phyloP scores from a whole-genome alignment of 2,888 invertebrate species.

The Drosophila anomelani region DNA sequence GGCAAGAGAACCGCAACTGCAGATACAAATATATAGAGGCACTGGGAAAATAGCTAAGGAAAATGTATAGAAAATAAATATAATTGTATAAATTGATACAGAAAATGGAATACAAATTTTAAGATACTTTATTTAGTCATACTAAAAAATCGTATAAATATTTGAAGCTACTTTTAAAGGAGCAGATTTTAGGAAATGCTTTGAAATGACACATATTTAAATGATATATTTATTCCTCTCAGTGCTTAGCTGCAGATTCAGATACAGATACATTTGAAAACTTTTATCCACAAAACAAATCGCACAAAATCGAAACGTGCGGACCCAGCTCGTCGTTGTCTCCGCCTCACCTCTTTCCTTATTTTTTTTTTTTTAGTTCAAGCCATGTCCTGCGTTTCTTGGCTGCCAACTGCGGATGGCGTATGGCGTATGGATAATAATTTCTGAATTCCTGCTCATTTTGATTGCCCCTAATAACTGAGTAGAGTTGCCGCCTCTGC shows the following conservation, averaged over 20 bases:
- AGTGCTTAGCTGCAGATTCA: slow-evolving; percentile 19
- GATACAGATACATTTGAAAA: slow-evolving; percentile 69
- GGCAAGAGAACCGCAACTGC: slow-evolving; percentile 26
- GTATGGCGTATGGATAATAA: slow-evolving; percentile 77
- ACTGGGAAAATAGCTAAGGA: not conserved
- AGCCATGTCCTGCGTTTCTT: slow-evolving; percentile 40
- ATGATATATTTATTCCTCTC: not conserved
- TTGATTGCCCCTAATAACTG: slow-evolving; percentile 81
- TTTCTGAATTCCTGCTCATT: slow-evolving; percentile 80
- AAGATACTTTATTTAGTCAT: not conserved
- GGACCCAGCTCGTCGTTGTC: slow-evolving; percentile 47
- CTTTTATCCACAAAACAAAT: slow-evolving; percentile 77
- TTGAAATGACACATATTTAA: not conserved
- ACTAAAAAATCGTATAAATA: too few species aligned
- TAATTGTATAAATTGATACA: not conserved
- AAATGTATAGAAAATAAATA: not conserved
- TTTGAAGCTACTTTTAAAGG: too few species aligned
- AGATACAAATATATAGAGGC: slow-evolving; percentile 13
- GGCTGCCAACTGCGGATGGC: slow-evolving; percentile 50
- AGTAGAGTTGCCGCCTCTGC: slow-evolving; percentile 76
- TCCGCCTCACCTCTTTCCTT: slow-evolving; percentile 42
- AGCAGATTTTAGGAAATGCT: not conserved
- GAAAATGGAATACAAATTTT: not conserved
- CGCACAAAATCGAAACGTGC: slow-evolving; percentile 77
- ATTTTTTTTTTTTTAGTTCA: not conserved